Evolutionary conservation across 2,113 vertebrate species (phyloP).

Genomic region (Corvus hawaiiensis): DNA sequence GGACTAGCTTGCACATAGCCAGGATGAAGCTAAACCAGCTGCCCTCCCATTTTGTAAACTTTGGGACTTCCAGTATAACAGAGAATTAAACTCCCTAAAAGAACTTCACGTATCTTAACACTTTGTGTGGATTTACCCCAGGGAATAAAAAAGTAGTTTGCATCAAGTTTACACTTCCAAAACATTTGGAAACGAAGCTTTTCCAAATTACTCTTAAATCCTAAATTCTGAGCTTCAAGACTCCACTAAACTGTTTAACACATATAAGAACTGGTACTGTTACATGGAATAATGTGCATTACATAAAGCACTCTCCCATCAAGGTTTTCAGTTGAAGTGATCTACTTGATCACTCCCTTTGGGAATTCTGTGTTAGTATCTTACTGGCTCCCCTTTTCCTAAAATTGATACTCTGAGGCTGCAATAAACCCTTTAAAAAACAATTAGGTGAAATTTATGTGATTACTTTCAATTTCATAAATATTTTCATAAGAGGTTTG

Average conservation of each 20-base stretch:
- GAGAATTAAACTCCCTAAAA: neutral
- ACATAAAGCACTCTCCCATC: neutral
- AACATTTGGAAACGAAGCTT: neutral
- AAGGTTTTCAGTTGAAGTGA: neutral
- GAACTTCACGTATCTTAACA: neutral
- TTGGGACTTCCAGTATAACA: neutral
- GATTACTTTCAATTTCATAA: neutral
- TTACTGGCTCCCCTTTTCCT: neutral
- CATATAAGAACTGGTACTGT: neutral
- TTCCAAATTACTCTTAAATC: neutral
- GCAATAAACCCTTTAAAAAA: neutral
- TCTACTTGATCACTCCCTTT: neutral
- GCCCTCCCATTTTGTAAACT: neutral
- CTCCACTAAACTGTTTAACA: neutral
- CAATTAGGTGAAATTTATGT: neutral
- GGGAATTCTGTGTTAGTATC: neutral
- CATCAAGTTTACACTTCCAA: neutral
- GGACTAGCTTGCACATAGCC: neutral
- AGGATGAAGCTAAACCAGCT: neutral
- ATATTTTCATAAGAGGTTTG: rapidly evolving
- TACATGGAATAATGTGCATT: neutral
- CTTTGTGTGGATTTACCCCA: neutral
- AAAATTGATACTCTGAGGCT: neutral
- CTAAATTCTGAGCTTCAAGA: neutral
- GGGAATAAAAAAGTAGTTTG: neutral